A percentile compares a stretch with the other conserved stretches of the same genome.
Evolutionary conservation across 2,113 vertebrate genomes (phyloP).

Genomic region (Sapajus apella): DNA sequence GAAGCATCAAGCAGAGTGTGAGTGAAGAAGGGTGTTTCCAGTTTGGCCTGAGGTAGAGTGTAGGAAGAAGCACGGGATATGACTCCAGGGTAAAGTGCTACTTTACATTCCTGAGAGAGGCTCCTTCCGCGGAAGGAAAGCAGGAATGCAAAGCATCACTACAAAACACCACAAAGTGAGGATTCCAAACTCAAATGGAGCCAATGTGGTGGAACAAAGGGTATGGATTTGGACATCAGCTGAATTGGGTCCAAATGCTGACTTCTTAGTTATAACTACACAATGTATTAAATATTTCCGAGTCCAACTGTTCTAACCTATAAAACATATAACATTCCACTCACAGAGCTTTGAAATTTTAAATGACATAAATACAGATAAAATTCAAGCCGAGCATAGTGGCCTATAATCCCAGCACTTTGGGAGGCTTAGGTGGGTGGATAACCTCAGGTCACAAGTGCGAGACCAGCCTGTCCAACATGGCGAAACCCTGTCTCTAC

Average conservation of each 20-base stretch:
- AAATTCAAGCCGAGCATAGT: neutral
- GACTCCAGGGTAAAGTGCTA: neutral
- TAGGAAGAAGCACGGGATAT: accelerated
- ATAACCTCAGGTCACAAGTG: too few species aligned
- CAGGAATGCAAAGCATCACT: neutral
- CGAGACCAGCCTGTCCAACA: too few species aligned
- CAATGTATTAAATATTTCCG: neutral
- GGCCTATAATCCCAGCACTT: too few species aligned
- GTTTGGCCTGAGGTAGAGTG: neutral
- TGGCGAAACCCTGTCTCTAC: too few species aligned
- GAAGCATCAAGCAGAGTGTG: neutral
- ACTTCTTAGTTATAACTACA: neutral
- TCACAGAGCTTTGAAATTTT: neutral
- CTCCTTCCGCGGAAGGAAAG: neutral
- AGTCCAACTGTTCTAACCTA: neutral
- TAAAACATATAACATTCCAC: neutral
- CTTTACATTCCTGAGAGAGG: neutral
- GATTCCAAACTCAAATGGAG: neutral
- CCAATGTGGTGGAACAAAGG: accelerated
- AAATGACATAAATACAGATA: neutral
- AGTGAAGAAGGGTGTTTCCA: neutral
- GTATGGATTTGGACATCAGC: neutral
- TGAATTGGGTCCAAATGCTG: neutral
- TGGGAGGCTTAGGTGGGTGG: too few species aligned
- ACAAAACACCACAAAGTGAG: neutral